These are phyloP conservation scores for Hedya salicella DNA, from an alignment of 2,888 invertebrate species.

Conservation along the genomic window DNA sequence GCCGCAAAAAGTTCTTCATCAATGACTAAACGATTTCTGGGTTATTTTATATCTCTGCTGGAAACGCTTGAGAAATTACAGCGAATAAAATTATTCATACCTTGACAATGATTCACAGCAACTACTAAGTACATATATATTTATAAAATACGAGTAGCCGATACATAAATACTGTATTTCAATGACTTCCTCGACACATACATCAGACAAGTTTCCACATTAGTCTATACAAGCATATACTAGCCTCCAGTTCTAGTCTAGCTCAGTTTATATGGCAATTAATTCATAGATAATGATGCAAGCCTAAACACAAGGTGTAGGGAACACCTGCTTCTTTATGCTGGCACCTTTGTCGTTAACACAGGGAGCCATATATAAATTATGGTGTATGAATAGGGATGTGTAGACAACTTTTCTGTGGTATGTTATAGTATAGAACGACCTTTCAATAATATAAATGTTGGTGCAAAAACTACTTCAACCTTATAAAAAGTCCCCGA, in stretches of 20 bases:
- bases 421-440: no score
- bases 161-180: slow-evolving; percentile 56
- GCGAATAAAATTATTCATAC: slow-evolving; percentile 45
- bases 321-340: slow-evolving; percentile 67
- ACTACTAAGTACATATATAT: no score
- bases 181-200: slow-evolving; percentile 59
- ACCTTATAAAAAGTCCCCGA: no score
- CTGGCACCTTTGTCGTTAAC: slow-evolving; percentile 52
- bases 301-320: slow-evolving; percentile 75
- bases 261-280: slow-evolving; percentile 56
- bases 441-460: no score
- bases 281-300: slow-evolving; percentile 71
- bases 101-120: slow-evolving; percentile 29
- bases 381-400: slow-evolving; percentile 45
- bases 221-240: no score
- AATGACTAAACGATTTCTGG: slow-evolving; percentile 24
- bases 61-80: slow-evolving; percentile 27
- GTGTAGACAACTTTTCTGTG: slow-evolving; percentile 20
- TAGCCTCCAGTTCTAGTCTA: no score
- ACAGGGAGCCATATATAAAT: slow-evolving; percentile 46
- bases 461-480: no score
- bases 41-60: slow-evolving; percentile 13
- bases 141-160: slow-evolving; percentile 7
- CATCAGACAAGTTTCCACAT: slow-evolving; percentile 17
- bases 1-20: slow-evolving; percentile 1